Evolutionary conservation across 2,797 vertebrate species (phyloP).

Genomic region (Pseudochaenichthys georgianus): DNA sequence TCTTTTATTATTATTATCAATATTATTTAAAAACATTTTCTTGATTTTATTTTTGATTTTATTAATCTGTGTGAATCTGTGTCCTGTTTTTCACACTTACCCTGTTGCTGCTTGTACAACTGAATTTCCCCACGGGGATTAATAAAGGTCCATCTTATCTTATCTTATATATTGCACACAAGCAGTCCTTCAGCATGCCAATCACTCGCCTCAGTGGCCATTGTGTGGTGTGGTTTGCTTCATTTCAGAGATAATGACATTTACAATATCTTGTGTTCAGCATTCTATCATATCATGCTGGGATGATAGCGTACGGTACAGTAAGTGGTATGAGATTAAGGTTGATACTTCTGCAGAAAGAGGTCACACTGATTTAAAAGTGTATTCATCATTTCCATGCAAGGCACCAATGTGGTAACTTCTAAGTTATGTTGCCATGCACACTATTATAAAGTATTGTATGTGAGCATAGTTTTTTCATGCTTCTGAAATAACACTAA

Average conservation of each 20-base stretch:
- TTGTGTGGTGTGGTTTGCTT: conserved; percentile 41
- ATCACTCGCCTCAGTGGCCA: conserved; percentile 31
- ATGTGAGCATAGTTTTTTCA: not conserved
- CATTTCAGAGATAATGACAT: conserved; percentile 51
- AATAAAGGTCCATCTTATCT: no score
- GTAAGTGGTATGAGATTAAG: conserved; percentile 36
- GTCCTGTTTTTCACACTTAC: no score
- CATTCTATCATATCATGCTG: conserved; percentile 37
- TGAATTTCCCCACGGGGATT: no score
- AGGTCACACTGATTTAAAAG: conserved; percentile 40
- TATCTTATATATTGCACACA: conserved; percentile 27
- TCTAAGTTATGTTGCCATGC: conserved; percentile 1
- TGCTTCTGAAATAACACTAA: not conserved
- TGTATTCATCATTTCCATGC: not conserved
- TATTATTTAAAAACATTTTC: no score
- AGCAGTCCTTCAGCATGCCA: conserved; percentile 36
- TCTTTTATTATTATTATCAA: no score
- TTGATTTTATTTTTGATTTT: no score
- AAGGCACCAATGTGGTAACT: not conserved
- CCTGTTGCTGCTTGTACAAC: no score
- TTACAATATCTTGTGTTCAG: conserved; percentile 56
- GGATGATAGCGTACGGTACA: conserved; percentile 24
- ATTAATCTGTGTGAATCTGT: no score
- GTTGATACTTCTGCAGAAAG: conserved; percentile 24
- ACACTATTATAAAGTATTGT: not conserved